Evolutionary conservation across 2,113 vertebrate genomes (phyloP).

Genomic region (Calyptomena viridis): DNA sequence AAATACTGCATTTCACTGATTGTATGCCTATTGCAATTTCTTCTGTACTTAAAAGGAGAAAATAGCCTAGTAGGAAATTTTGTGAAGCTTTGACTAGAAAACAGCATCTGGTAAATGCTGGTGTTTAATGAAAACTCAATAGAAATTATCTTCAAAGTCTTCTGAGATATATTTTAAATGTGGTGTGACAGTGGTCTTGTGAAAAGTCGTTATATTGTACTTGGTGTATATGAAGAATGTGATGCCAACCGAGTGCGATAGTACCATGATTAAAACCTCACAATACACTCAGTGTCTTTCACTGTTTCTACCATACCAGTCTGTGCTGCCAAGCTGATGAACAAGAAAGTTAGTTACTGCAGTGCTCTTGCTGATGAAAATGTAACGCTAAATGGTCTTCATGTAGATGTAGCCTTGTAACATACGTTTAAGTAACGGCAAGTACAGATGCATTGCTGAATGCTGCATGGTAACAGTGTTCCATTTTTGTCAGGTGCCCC

Average conservation of each 20-base stretch:
- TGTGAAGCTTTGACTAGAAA: not conserved
- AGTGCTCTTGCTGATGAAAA: not conserved
- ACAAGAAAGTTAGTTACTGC: not conserved
- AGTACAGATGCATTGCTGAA: not conserved
- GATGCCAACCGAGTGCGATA: not conserved
- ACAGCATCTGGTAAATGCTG: not conserved
- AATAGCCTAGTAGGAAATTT: not conserved
- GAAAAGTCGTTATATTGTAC: not conserved
- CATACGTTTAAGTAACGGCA: not conserved
- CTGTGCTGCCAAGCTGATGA: not conserved
- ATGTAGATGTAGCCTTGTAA: not conserved
- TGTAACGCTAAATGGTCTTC: not conserved
- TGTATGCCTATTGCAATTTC: not conserved
- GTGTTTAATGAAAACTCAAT: not conserved
- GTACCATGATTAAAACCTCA: not conserved
- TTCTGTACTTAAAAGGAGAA: not conserved
- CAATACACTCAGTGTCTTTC: not conserved
- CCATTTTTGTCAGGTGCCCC: not conserved
- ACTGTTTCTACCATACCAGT: not conserved
- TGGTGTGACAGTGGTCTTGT: not conserved
- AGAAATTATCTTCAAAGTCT: not conserved
- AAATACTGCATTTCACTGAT: not conserved
- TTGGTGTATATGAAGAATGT: not conserved
- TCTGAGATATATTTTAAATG: not conserved
- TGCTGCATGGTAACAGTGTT: not conserved